These are phyloP conservation scores for Neodiprion virginianus DNA, from an alignment of 1,140 invertebrate species.

Conservation along the genomic window DNA sequence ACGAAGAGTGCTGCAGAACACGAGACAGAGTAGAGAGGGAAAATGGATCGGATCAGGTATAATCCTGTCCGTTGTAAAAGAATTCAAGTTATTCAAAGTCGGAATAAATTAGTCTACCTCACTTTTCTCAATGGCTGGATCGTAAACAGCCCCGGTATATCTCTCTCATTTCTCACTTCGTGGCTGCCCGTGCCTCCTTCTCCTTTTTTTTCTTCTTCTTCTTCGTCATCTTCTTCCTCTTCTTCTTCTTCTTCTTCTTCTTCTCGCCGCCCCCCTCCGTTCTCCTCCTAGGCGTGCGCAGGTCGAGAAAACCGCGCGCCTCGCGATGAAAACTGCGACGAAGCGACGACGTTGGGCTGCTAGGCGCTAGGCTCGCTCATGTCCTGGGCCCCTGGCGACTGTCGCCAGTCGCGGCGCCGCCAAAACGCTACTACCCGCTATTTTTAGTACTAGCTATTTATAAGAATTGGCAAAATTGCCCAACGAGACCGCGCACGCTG, in stretches of 20 bases:
- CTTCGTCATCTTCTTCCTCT: not conserved
- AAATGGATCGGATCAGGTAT: too few relatives aligned
- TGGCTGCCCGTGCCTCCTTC: not conserved
- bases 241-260: too few relatives aligned
- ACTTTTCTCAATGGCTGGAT: not conserved
- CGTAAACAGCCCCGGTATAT: not conserved
- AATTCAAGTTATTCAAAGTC: constrained; percentile 9
- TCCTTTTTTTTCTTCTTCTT: not conserved
- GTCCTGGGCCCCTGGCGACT: not conserved
- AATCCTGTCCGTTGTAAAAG: not conserved
- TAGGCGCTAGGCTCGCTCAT: not conserved
- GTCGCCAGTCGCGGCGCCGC: constrained; percentile 5
- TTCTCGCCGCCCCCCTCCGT: too few relatives aligned
- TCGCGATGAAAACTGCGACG: too few relatives aligned
- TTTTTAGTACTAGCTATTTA: not conserved
- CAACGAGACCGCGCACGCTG: not conserved
- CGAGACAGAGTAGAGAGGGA: too few relatives aligned
- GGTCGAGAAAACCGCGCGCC: too few relatives aligned
- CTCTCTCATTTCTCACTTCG: constrained; percentile 10
- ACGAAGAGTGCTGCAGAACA: too few relatives aligned
- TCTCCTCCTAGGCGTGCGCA: too few relatives aligned
- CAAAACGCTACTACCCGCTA: not conserved
- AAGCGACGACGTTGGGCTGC: too few relatives aligned
- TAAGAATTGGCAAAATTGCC: constrained; percentile 7
- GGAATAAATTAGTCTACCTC: constrained; percentile 19